phyloP scores from a whole-genome alignment of 2,113 vertebrate genomes.

The Polypterus senegalus region DNA sequence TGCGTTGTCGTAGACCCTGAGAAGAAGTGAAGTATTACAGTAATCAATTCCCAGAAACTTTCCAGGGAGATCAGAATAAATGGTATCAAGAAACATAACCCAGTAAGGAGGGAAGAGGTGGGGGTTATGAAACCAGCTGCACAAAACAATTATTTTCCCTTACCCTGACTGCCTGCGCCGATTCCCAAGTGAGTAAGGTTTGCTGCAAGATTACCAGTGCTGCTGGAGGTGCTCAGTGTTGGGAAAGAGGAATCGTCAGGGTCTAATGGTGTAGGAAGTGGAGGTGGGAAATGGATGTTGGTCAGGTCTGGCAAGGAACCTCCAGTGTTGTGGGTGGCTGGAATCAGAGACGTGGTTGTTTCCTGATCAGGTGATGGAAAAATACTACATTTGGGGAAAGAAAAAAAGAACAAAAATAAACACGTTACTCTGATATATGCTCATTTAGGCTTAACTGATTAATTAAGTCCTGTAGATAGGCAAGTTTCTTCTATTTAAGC shows the following conservation, averaged over 20 bases:
- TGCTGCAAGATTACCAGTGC: constrained; percentile 74
- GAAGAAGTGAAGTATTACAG: constrained; percentile 7
- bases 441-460: no score
- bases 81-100: no score
- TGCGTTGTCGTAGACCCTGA: constrained; percentile 64
- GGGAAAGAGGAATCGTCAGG: constrained; percentile 82
- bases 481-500: no score
- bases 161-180: constrained; percentile 68
- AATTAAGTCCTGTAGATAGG: neutral
- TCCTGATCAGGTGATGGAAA: constrained; percentile 92
- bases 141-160: constrained; percentile 12
- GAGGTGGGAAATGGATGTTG: constrained; percentile 94
- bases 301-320: constrained; percentile 92
- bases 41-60: neutral
- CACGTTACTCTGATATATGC: neutral
- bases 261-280: constrained; percentile 83
- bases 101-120: no score
- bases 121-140: no score
- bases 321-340: constrained; percentile 78
- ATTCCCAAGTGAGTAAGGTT: constrained; percentile 88
- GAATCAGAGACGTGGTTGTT: constrained; percentile 65
- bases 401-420: constrained; percentile 4
- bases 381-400: constrained; percentile 51
- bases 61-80: no score
- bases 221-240: constrained; percentile 65